Percentiles rank a stretch among this genome's conserved stretches.
Evolutionary conservation across 2,113 vertebrate genomes (phyloP).

Genomic region (Tympanuchus pallidicinctus): DNA sequence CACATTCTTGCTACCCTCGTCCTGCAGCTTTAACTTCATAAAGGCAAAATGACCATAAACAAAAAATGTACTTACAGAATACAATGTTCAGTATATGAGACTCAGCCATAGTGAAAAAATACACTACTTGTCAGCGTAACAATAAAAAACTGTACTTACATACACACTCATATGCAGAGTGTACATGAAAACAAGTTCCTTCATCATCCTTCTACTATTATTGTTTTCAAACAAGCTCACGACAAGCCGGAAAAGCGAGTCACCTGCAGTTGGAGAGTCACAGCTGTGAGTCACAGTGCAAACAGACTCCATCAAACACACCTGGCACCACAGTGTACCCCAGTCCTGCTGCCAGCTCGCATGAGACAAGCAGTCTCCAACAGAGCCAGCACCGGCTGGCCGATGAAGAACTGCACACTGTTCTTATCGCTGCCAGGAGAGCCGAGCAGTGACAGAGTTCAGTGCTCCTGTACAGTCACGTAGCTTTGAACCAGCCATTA

Average conservation of each 20-base stretch:
- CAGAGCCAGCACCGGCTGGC: constrained; percentile 17
- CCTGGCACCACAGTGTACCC: not conserved
- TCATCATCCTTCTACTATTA: not conserved
- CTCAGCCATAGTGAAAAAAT: constrained; percentile 56
- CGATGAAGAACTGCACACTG: not conserved
- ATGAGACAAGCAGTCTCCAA: not conserved
- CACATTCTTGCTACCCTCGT: not conserved
- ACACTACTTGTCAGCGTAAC: constrained; percentile 18
- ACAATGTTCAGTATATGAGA: not conserved
- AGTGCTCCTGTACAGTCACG: not conserved
- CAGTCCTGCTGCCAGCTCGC: not conserved
- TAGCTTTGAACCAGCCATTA: not conserved
- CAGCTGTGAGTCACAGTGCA: not conserved
- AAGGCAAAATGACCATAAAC: not conserved
- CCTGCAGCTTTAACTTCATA: not conserved
- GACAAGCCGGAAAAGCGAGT: not conserved
- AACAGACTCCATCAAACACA: constrained; percentile 16
- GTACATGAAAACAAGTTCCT: constrained; percentile 17
- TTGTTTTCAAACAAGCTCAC: not conserved
- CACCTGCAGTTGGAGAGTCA: not conserved
- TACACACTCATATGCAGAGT: constrained; percentile 25
- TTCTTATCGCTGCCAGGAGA: not conserved
- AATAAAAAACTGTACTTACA: constrained; percentile 65
- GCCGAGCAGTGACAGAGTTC: not conserved
- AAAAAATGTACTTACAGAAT: constrained; percentile 4